Conservation (phyloP, 1,140 invertebrate genomes). For the Microplitis demolitor region DNA sequence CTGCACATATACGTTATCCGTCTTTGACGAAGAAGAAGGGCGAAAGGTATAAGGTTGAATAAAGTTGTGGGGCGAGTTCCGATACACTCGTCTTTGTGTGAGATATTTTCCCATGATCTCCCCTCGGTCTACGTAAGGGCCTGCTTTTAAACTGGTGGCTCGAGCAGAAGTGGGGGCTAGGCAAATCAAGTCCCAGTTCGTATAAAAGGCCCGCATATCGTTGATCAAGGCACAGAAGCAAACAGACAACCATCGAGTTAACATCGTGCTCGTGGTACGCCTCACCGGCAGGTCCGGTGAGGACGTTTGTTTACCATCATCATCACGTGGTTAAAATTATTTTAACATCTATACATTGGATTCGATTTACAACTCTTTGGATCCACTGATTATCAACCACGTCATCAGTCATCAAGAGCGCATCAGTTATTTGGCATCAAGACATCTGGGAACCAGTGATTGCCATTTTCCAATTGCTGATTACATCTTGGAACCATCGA, state of each 20-base stretch:
- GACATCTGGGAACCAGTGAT: too few species aligned
- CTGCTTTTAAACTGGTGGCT: neutral
- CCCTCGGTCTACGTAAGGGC: conserved; percentile 27
- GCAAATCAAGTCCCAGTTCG: neutral
- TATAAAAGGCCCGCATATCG: conserved; percentile 42
- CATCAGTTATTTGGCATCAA: too few species aligned
- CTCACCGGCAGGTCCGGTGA: conserved; percentile 41
- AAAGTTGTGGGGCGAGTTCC: conserved; percentile 5
- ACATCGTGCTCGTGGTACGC: conserved; percentile 27
- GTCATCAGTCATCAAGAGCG: too few species aligned
- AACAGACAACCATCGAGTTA: conserved; percentile 33
- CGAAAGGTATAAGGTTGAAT: neutral
- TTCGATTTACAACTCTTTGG: neutral
- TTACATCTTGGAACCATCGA: too few species aligned
- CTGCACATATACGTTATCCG: neutral
- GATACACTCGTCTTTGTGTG: conserved; percentile 39
- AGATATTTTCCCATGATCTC: conserved; percentile 52
- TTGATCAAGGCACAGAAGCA: conserved; percentile 32
- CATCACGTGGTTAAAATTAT: neutral
- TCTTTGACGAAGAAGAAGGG: neutral
- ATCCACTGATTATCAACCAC: neutral
- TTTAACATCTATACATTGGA: neutral
- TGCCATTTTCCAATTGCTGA: too few species aligned
- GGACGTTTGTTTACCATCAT: conserved; percentile 23
- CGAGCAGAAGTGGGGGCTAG: neutral